phyloP scores from a whole-genome alignment of 2,888 invertebrate species.

The Tetragnatha montana region DNA sequence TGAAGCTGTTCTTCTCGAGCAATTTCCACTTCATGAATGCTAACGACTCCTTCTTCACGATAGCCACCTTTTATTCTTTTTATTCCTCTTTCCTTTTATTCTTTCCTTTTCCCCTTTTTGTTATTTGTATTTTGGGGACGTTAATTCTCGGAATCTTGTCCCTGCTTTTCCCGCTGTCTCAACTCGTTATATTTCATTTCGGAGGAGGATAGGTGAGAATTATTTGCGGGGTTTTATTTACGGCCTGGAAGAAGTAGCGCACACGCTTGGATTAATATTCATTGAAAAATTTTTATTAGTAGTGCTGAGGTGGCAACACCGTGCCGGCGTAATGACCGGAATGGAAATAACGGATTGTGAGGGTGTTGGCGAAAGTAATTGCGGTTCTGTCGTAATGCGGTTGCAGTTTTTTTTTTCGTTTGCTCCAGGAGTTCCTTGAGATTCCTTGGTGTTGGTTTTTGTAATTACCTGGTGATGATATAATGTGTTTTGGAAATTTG shows the following conservation, averaged over 20 bases:
- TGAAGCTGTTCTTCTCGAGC: conserved; percentile 57
- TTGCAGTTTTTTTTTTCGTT: background rate
- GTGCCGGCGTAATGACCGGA: background rate
- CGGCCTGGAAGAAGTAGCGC: background rate
- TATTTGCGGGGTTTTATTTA: conserved; percentile 21
- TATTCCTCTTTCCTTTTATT: background rate
- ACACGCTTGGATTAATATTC: conserved; percentile 44
- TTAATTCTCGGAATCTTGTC: conserved; percentile 46
- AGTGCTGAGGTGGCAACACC: background rate
- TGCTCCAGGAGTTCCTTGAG: background rate
- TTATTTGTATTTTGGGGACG: conserved; percentile 7
- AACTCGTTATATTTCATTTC: conserved; percentile 36
- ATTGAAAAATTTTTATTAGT: conserved; percentile 19
- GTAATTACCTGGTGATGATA: background rate
- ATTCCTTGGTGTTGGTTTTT: background rate
- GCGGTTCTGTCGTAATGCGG: background rate
- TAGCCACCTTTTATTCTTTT: conserved; percentile 8
- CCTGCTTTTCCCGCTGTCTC: conserved; percentile 25
- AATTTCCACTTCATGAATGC: conserved; percentile 67
- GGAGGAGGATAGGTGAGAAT: conserved; percentile 8
- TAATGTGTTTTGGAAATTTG: background rate
- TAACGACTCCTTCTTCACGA: conserved; percentile 46
- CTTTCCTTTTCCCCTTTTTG: background rate
- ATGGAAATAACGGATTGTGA: conserved; percentile 7
- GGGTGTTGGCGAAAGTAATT: conserved; percentile 20